phyloP scores from a whole-genome alignment of 2,113 vertebrate genomes.

The Oophaga pumilio region DNA sequence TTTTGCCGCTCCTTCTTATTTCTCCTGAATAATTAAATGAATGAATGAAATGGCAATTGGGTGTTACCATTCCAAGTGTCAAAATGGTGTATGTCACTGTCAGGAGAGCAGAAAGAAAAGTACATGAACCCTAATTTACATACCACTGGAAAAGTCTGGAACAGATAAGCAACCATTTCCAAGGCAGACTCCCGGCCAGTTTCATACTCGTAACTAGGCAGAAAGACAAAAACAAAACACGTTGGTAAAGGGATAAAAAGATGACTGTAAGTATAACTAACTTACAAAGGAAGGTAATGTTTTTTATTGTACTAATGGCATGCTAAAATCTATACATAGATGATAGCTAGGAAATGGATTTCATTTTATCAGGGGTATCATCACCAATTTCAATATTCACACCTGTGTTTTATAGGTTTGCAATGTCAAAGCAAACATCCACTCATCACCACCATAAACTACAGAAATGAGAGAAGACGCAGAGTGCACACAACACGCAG shows the following conservation, averaged over 20 bases:
- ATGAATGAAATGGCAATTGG: no score
- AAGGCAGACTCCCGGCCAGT: constrained; percentile 88
- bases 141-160: constrained; percentile 90
- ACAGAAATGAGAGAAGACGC: not conserved
- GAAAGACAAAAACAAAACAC: constrained; percentile 24
- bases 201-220: constrained; percentile 86
- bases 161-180: constrained; percentile 89
- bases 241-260: not conserved
- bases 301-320: not conserved
- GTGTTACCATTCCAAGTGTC: no score
- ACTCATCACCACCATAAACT: not conserved
- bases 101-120: not conserved
- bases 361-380: not conserved
- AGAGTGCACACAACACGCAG: not conserved
- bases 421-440: not conserved
- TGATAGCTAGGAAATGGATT: not conserved
- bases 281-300: not conserved
- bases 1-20: no score
- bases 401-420: constrained; percentile 8
- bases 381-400: not conserved
- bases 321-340: not conserved
- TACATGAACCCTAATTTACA: not conserved
- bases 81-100: no score
- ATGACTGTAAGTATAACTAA: not conserved
- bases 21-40: no score